Conservation (phyloP, 2,888 invertebrate species). For the Patella pellucida region DNA sequence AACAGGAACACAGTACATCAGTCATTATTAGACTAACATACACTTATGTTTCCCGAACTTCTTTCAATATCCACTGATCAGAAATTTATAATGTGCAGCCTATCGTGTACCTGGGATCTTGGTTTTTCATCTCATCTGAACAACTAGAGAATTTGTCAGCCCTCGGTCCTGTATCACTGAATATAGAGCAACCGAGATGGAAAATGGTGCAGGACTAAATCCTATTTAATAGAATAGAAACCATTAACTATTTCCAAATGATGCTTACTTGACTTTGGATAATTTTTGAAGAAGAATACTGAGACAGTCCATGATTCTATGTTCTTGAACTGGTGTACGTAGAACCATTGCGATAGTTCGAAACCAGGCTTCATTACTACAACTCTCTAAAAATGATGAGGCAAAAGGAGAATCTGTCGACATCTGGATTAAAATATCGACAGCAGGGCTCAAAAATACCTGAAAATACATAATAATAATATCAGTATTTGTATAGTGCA, state of each 20-base stretch:
- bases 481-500: not conserved
- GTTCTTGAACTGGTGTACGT: slow-evolving; percentile 59
- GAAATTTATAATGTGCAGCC: no score
- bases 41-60: no score
- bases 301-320: slow-evolving; percentile 64
- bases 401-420: slow-evolving; percentile 65
- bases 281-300: slow-evolving; percentile 69
- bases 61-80: no score
- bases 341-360: slow-evolving; percentile 64
- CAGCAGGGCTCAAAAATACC: slow-evolving; percentile 61
- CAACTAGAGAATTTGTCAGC: no score
- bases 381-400: slow-evolving; percentile 63
- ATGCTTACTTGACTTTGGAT: slow-evolving; percentile 63
- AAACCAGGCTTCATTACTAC: slow-evolving; percentile 68
- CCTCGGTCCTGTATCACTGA: no score
- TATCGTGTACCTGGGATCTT: no score
- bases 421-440: slow-evolving; percentile 67
- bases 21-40: no score
- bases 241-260: not conserved
- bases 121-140: no score
- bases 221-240: no score
- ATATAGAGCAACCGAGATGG: no score
- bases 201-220: no score
- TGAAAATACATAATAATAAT: slow-evolving; percentile 35
- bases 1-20: no score